phyloP scores from a whole-genome alignment of 2,797 vertebrate species.

The Schizopygopsis pylzovi region DNA sequence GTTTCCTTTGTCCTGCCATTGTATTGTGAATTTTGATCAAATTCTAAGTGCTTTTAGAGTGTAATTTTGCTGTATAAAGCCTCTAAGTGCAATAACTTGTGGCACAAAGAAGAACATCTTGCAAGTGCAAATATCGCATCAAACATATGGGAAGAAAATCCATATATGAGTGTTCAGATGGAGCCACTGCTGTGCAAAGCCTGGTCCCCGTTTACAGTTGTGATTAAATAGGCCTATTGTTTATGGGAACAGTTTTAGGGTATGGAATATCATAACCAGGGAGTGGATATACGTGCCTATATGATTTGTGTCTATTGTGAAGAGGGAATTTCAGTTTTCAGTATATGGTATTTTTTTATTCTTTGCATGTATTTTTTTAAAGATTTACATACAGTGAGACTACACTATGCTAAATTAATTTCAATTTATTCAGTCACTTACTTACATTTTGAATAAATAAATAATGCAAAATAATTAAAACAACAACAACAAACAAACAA shows the following conservation, averaged over 20 bases:
- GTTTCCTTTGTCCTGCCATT: background rate
- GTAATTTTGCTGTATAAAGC: background rate
- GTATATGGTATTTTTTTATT: background rate
- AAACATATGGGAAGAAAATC: constrained; percentile 26
- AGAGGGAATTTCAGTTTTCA: background rate
- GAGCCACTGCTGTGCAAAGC: constrained; percentile 7
- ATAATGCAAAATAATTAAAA: background rate
- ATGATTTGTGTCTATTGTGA: background rate
- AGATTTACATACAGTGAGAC: background rate
- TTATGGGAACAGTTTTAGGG: background rate
- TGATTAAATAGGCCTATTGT: background rate
- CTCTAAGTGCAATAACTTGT: background rate
- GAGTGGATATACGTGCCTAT: background rate
- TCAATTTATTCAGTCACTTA: background rate
- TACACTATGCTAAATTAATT: background rate
- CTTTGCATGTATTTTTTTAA: background rate
- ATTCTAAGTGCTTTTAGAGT: background rate
- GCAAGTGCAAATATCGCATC: background rate
- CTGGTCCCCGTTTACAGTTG: background rate
- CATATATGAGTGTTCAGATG: constrained; percentile 25
- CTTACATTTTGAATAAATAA: background rate
- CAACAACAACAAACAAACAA: too few relatives aligned
- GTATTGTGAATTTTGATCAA: background rate
- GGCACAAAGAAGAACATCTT: background rate
- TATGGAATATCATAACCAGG: background rate